These are phyloP conservation scores for Empis stercorea DNA, from an alignment of 2,888 invertebrate species.

Conservation along the genomic window DNA sequence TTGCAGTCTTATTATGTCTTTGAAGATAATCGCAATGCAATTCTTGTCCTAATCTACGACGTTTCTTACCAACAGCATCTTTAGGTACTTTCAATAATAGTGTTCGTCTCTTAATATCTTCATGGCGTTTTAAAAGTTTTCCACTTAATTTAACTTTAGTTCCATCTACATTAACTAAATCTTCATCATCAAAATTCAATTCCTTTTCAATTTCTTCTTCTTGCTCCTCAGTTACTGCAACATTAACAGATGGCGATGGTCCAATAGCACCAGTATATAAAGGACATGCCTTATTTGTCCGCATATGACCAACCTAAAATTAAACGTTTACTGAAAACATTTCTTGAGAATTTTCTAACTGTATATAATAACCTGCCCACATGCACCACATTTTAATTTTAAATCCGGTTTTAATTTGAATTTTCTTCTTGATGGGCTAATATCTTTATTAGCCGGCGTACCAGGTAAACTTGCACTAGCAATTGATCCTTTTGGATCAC, in stretches of 20 bases:
- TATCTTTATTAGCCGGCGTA: slow-evolving; percentile 35
- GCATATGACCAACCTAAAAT: slow-evolving; percentile 31
- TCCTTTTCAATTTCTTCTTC: slow-evolving; percentile 71
- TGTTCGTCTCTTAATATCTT: slow-evolving; percentile 71
- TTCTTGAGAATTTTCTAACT: background rate
- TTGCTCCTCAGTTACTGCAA: slow-evolving; percentile 67
- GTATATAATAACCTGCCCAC: slow-evolving; percentile 48
- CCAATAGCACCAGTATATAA: slow-evolving; percentile 61
- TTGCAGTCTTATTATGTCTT: slow-evolving; percentile 66
- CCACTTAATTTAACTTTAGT: slow-evolving; percentile 86
- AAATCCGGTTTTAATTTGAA: slow-evolving; percentile 79
- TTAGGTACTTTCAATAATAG: slow-evolving; percentile 66
- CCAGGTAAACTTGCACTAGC: slow-evolving; percentile 19
- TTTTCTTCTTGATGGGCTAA: slow-evolving; percentile 59
- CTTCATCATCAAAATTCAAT: slow-evolving; percentile 65
- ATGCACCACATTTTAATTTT: slow-evolving; percentile 92
- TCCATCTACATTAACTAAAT: slow-evolving; percentile 85
- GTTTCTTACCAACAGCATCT: slow-evolving; percentile 52
- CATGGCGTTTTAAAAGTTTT: slow-evolving; percentile 75
- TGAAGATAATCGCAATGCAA: slow-evolving; percentile 84
- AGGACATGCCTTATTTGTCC: slow-evolving; percentile 97
- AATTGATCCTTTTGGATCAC: slow-evolving; percentile 31
- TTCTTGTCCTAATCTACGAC: slow-evolving; percentile 50
- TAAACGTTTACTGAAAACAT: background rate
- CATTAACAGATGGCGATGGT: slow-evolving; percentile 48